Conservation (phyloP, 2,113 vertebrate species). For the Spea bombifrons region DNA sequence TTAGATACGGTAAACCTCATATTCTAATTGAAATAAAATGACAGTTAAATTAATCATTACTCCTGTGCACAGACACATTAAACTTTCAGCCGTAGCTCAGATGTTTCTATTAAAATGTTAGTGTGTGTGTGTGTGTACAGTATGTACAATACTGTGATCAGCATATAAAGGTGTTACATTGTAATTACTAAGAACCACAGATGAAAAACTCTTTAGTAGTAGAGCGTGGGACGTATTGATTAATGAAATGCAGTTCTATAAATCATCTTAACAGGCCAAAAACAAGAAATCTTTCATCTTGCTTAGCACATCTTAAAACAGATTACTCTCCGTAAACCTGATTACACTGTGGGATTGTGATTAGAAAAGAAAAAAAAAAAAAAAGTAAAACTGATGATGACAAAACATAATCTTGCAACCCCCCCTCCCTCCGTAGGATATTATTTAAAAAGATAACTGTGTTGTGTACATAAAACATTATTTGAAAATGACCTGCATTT, state of each 20-base stretch:
- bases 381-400: not conserved
- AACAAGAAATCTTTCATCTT: slow-evolving; percentile 32
- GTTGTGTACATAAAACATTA: no score
- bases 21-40: no score
- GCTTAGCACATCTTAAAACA: not conserved
- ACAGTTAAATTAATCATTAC: not conserved
- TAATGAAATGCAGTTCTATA: slow-evolving; percentile 14
- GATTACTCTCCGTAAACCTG: slow-evolving; percentile 7
- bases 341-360: not conserved
- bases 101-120: slow-evolving; percentile 1
- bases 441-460: no score
- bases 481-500: no score
- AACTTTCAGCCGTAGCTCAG: not conserved
- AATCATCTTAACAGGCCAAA: slow-evolving; percentile 13
- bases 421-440: no score
- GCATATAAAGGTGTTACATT: not conserved
- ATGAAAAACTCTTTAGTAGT: slow-evolving; percentile 5
- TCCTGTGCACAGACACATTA: not conserved
- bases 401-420: no score
- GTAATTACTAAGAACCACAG: slow-evolving; percentile 11
- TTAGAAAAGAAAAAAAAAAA: slow-evolving; percentile 8
- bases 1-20: not conserved
- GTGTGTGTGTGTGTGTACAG: not conserved
- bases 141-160: slow-evolving; percentile 6
- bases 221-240: slow-evolving; percentile 3